phyloP scores from a whole-genome alignment of 2,888 invertebrate genomes.

The Caenorhabditis afra region DNA sequence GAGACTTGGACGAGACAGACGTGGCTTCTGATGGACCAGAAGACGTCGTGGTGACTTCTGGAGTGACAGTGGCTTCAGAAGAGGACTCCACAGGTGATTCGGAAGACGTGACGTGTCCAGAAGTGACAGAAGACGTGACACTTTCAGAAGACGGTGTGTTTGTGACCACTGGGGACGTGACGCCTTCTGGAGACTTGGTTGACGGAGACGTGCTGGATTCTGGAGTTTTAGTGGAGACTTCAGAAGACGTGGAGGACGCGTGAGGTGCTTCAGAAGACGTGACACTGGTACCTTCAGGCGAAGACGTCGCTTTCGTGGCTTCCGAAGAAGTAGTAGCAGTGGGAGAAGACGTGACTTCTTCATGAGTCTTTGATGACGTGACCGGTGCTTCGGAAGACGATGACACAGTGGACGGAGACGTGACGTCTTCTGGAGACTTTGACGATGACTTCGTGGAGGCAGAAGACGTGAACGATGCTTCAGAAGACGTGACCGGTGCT shows the following conservation, averaged over 20 bases:
- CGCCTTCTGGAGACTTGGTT: too few species aligned
- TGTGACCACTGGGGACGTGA: too few species aligned
- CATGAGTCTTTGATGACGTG: neutral
- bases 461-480: neutral
- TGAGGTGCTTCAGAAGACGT: conserved; percentile 9
- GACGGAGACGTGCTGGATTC: too few species aligned
- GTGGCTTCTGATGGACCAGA: too few species aligned
- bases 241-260: neutral
- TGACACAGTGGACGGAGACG: too few species aligned
- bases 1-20: neutral
- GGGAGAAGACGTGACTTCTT: neutral
- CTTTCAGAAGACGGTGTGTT: conserved; percentile 7
- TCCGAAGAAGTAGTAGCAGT: conserved; percentile 13
- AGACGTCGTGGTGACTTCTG: conserved; percentile 12
- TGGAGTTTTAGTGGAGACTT: neutral
- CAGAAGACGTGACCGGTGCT: conserved; percentile 8
- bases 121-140: conserved; percentile 9
- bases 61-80: conserved; percentile 6
- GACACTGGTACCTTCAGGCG: conserved; percentile 13
- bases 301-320: neutral
- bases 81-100: neutral
- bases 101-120: neutral
- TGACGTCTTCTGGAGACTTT: too few species aligned
- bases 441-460: neutral
- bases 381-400: too few species aligned